phyloP scores from a whole-genome alignment of 2,888 invertebrate species.

The Odontothrips loti region DNA sequence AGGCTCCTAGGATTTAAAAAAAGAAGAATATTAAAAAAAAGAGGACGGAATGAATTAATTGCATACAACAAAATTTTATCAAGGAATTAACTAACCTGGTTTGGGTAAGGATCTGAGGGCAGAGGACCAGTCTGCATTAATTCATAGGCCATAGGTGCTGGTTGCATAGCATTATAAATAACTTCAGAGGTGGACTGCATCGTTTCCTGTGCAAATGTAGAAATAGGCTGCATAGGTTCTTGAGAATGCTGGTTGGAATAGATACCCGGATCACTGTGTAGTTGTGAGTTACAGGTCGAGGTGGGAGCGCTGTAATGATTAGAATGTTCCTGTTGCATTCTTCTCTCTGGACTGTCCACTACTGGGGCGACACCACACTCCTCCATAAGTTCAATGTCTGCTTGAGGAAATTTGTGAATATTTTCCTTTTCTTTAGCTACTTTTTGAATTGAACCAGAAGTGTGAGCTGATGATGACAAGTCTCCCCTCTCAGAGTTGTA shows the following conservation, averaged over 20 bases:
- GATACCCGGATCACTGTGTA: neutral
- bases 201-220: neutral
- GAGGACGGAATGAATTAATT: neutral
- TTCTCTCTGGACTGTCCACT: neutral
- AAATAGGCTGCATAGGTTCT: neutral
- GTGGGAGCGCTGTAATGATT: neutral
- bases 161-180: neutral
- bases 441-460: neutral
- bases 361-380: neutral
- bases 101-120: too few species aligned
- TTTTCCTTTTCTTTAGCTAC: constrained; percentile 15
- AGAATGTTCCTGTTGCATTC: neutral
- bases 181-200: neutral
- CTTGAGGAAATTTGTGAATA: neutral
- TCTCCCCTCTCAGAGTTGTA: neutral
- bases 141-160: neutral
- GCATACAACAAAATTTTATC: neutral
- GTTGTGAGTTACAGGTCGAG: neutral
- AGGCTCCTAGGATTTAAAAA: neutral
- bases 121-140: too few species aligned
- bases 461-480: neutral
- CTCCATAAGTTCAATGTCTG: constrained; percentile 5
- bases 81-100: too few species aligned
- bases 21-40: neutral
- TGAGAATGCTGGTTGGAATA: neutral